These are phyloP conservation scores for Lepidurus arcticus DNA, from an alignment of 1,140 invertebrate genomes.

Conservation along the genomic window DNA sequence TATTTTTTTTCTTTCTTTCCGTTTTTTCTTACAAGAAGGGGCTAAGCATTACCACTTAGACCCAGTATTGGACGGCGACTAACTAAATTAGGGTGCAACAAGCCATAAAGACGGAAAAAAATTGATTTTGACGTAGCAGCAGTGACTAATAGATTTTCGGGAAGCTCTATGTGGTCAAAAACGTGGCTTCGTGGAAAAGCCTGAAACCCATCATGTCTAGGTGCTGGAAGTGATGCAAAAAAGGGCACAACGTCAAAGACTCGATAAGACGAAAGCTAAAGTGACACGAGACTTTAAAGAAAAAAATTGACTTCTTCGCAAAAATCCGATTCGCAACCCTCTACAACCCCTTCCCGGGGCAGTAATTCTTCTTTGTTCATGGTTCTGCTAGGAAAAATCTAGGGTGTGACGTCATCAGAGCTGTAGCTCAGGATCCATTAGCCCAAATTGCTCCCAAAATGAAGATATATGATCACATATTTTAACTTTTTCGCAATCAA, in stretches of 20 bases:
- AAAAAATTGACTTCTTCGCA: not conserved
- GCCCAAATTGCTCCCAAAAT: too few species aligned
- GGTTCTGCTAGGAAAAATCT: too few species aligned
- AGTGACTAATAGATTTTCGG: not conserved
- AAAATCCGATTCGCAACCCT: not conserved
- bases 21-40: not conserved
- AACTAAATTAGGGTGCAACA: not conserved
- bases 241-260: not conserved
- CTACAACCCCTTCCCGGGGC: too few species aligned
- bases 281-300: constrained; percentile 17
- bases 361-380: too few species aligned
- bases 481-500: too few species aligned
- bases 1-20: too few species aligned
- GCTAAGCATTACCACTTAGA: not conserved
- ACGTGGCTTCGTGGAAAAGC: not conserved
- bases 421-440: too few species aligned
- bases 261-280: not conserved
- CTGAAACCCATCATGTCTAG: not conserved
- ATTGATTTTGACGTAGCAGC: not conserved
- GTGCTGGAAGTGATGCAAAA: not conserved
- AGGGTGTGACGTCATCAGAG: too few species aligned
- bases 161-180: constrained; percentile 6
- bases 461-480: too few species aligned
- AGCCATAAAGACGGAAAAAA: not conserved
- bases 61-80: not conserved